Conservation (phyloP, 53 echinoderm and acorn worm species). For the Holothuria leucospilota region DNA sequence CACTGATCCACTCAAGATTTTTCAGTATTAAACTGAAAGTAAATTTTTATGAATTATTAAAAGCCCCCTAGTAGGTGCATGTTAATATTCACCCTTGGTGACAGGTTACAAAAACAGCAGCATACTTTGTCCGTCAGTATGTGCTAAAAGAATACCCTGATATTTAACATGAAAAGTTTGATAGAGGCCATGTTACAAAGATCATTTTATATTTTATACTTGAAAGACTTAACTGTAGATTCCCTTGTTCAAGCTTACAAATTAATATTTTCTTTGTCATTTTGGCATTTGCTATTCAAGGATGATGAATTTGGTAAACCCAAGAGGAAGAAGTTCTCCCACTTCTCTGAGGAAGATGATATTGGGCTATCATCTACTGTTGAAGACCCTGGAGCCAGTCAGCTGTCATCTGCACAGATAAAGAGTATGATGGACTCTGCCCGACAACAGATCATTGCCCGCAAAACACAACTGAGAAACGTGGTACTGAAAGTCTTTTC, state of each 20-base stretch:
- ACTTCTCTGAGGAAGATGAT: slow-evolving; percentile 65
- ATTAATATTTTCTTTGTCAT: background rate
- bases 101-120: too few relatives aligned
- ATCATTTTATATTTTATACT: too few relatives aligned
- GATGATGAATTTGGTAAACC: slow-evolving; percentile 74
- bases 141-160: background rate
- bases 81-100: too few relatives aligned
- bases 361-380: background rate
- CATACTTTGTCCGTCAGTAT: too few relatives aligned
- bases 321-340: slow-evolving; percentile 61
- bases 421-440: slow-evolving; percentile 83
- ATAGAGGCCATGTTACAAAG: too few relatives aligned
- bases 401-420: slow-evolving; percentile 75
- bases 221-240: too few relatives aligned
- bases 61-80: too few relatives aligned
- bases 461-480: slow-evolving; percentile 54
- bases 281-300: slow-evolving; percentile 24
- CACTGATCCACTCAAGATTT: too few relatives aligned
- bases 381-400: slow-evolving; percentile 42
- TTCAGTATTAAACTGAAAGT: too few relatives aligned
- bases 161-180: background rate
- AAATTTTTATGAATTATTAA: too few relatives aligned
- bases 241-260: too few relatives aligned
- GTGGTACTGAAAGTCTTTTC: background rate
- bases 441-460: slow-evolving; percentile 69